Base-by-base conservation (phyloP, 2,113 vertebrate genomes). In the Amblyopsis rosae region DNA sequence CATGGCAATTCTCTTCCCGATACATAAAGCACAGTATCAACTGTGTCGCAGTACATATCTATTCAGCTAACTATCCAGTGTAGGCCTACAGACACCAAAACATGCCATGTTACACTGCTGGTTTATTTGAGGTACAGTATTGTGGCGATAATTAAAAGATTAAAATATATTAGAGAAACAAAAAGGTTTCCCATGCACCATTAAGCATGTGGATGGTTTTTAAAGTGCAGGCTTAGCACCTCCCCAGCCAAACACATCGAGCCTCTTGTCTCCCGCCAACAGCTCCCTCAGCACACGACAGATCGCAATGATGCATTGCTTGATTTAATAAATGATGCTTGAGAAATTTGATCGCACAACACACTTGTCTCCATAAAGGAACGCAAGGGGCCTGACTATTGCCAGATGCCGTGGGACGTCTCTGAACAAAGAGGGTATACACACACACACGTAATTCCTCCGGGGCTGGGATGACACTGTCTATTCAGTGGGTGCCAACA, bases 301-400 rank as follows among this genome's bases (percentile, higher is more conserved):
- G 86, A 87, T 82, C 81, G 70, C 76, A 82, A 53, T 79, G 82
- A 87, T 84, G 69, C 73, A 82, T 84, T 73, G 68, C 71, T 70
- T 87, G 78, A 78, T 85, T 80, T 87, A 87, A 89, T 86, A 86
- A 89, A 89, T 88, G 81, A 86, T 79, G 72, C 79, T 85, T 69
- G 67, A 67, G 85, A 84, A 88, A 87, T 75, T 45, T 59, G 85
- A 90, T 86, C 87, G 82, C 69, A 82, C 80, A 77, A 73, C 83
- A 79, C 79, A 81, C 82, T 86, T 82, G 82, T 88, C 88, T 87
- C 69, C 67, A 69, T 74, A 65, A 76, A 85, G 73, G 35, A 79
- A 67, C 76, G 67, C 59, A 17, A 69, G 66, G 61, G 71, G 50
- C 67, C 76, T 87, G 86, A 91, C 86, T 86, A 67, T 68, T 87